Evolutionary conservation across 2,113 vertebrate genomes (phyloP), one percentile per base, ranked within the genome.

Genomic region (Stegastes partitus): DNA sequence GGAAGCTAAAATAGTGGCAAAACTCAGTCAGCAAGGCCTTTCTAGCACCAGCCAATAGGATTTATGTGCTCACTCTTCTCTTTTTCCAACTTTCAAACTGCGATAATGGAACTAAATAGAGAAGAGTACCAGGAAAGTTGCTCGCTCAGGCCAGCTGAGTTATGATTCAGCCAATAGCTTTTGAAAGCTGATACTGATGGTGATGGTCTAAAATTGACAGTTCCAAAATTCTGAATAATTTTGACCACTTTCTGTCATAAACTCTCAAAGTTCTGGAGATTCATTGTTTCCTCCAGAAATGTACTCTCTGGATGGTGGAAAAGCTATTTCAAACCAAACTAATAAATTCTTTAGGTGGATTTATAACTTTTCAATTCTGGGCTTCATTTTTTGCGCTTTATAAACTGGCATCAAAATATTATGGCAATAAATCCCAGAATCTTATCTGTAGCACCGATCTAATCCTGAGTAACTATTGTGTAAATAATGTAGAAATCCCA

Each of bases 1-100:
- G 86, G 91, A 92, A 89, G 85, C 89, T 92, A 87, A 64, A 87
- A 23, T 67, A 79, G 87, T 93, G 72, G 86, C 77, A 79, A 80
- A 80, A 77, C 67, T n/a, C 77, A 83, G 83, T 84, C 78, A 82
- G 74, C 69, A 21, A 82, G 65, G 73, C 51, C 79, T 86, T 42
- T 74, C 83, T 83, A 68, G 62, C 68, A 63, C 66, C 83, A 68
- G 78, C 68, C 77, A 77, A 47, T 25, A 68, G 79, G 75, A 86
- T 90, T 90, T 79, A 82, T 82, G 56, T 42, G 21, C 51, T 80
- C 19, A 7, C 59, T 68, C 66, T 57, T 3, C 71, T 77, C 61
- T 74, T 75, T 73, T 84, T 74, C 37, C 47, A 76, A 63, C 79
- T 50, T 79, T 44, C 56, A 65, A 51, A 73, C 74, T 56, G 28